Evolutionary conservation across 2,797 vertebrate species (phyloP).

Genomic region (Loris lydekkerianus): DNA sequence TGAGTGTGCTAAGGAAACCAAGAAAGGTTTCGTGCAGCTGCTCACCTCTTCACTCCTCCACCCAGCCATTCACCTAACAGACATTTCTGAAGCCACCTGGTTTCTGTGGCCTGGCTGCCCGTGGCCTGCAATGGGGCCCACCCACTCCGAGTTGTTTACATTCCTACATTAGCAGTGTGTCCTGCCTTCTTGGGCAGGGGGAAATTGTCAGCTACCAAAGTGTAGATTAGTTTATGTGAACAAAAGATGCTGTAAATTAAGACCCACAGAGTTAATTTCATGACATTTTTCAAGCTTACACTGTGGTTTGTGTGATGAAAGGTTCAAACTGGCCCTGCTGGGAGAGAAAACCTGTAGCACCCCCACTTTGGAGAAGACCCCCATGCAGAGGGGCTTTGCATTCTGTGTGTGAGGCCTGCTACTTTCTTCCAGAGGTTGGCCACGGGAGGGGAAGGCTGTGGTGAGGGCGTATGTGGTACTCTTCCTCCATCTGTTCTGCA

Average conservation of each 20-base stretch:
- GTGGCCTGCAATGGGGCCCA: not conserved
- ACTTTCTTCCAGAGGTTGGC: conserved; percentile 71
- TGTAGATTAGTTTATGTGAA: conserved; percentile 54
- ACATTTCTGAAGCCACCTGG: not conserved
- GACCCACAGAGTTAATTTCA: conserved; percentile 69
- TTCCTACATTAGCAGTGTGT: not conserved
- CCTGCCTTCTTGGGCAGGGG: not conserved
- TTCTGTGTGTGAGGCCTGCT: conserved; percentile 7
- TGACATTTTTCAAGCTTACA: conserved; percentile 69
- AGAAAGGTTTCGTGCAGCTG: not conserved
- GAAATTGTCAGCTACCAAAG: conserved; percentile 23
- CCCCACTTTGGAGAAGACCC: conserved; percentile 54
- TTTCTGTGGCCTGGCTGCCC: not conserved
- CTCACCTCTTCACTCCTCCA: not conserved
- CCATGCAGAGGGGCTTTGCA: conserved; percentile 42
- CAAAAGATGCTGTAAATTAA: conserved; percentile 52
- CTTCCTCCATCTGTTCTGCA: conserved; percentile 74
- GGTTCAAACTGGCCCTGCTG: conserved; percentile 51
- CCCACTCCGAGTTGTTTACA: not conserved
- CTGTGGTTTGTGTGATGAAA: conserved; percentile 82
- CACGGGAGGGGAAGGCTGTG: not conserved
- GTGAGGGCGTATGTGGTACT: not conserved
- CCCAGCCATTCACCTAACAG: not conserved
- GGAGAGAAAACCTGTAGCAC: conserved; percentile 24
- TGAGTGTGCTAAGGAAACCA: not conserved